Base-by-base conservation (phyloP, 2,888 invertebrate genomes). In the Griposia aprilina region DNA sequence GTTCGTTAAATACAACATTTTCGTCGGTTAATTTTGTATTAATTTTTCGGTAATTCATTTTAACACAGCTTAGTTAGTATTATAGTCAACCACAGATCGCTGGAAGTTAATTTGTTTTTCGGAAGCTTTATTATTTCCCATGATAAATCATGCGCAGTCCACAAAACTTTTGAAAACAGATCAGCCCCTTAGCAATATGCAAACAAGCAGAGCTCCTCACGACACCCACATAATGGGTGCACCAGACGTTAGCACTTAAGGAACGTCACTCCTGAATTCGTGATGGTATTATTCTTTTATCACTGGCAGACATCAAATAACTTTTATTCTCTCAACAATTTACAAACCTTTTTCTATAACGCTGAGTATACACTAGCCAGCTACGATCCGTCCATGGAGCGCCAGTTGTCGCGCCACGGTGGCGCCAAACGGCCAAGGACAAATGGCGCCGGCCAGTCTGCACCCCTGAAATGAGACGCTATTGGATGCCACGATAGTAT, bases 361-460 rank as follows among this genome's bases (percentile, higher is more conserved):
- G 59, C 72, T 81, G 57, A 81, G 36, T 48, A 7, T 17, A 68
- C 26, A 55, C 52, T 70, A 50, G 78, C 48, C 36, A 69, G 72
- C 68, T 69, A 50, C 52, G 57, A 59, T 26, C 20, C 23, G 36
- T 75, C 85, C 72, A 78, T 75, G 59, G 59, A 75, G 30, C 36
- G 71, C n/a, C 66, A 59, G 63, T 59, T 52, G 82, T 62, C 85
- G 78, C 83, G 83, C 50, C 83, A 60, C 13, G 10, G 13, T 15
- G 83, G 62, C 83, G 83, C 83, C 82, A 30, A 13, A 7, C 82
- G 83, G 78, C 83, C 85, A 84, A 84, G 85, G 83, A 78, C 85
- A 78, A 13, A 10, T 23, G 82, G 74, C 83, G 83, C 82, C 83
- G 30, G 74, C 36, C 41, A 73, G 83, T 84, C 83, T 84, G 65